These are phyloP conservation scores for Liasis olivaceus DNA, from an alignment of 2,797 vertebrate genomes.

Conservation along the genomic window DNA sequence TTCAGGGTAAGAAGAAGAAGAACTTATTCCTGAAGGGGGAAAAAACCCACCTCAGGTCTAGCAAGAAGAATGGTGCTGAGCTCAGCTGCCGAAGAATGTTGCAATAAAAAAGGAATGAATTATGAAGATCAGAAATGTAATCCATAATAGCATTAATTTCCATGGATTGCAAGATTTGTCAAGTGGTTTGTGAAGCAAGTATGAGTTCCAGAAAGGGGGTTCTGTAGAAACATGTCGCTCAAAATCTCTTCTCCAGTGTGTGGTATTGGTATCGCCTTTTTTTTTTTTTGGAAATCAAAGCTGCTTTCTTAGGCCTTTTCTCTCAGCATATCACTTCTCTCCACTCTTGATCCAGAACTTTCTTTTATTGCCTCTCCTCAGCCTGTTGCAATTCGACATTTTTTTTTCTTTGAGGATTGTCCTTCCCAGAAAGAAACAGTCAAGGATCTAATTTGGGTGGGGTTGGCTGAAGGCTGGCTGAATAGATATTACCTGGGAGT, in stretches of 20 bases:
- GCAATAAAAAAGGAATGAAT: conserved; percentile 5
- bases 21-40: conserved; percentile 90
- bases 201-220: neutral
- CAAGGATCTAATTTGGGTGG: neutral
- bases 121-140: conserved; percentile 13
- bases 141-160: neutral
- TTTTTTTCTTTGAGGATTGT: neutral
- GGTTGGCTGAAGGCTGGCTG: neutral
- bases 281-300: neutral
- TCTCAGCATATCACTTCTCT: conserved; percentile 40
- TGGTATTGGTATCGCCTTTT: conserved; percentile 21
- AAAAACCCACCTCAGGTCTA: conserved; percentile 82
- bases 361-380: conserved; percentile 37
- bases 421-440: neutral
- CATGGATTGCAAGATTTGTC: neutral
- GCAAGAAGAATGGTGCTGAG: conserved; percentile 79
- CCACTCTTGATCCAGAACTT: conserved; percentile 27
- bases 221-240: neutral
- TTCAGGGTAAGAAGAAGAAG: conserved; percentile 82
- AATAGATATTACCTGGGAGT: too few relatives aligned
- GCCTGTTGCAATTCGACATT: conserved; percentile 37
- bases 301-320: neutral
- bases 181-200: neutral
- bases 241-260: conserved; percentile 33
- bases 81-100: neutral